A percentile compares a stretch with the other conserved stretches of the same genome.
phyloP scores from a whole-genome alignment of 2,797 vertebrate genomes.

The Neosilurus mollespiculum region DNA sequence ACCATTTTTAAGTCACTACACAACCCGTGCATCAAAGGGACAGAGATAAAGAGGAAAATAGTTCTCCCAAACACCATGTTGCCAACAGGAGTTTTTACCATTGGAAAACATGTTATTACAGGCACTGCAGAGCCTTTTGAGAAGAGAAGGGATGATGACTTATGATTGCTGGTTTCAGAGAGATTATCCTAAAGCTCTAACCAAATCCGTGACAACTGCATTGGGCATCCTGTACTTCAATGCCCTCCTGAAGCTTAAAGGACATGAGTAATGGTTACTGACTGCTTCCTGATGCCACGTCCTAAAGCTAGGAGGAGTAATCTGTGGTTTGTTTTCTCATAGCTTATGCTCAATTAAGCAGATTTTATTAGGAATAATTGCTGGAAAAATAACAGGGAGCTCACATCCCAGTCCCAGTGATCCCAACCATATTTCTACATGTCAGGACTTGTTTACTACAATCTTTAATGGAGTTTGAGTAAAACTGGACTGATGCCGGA shows the following conservation, averaged over 20 bases:
- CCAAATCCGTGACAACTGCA: slow-evolving; percentile 35
- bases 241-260: slow-evolving; percentile 21
- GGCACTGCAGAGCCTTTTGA: not conserved
- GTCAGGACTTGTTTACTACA: slow-evolving; percentile 51
- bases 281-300: slow-evolving; percentile 35
- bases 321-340: slow-evolving; percentile 50
- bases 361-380: slow-evolving; percentile 56
- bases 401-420: slow-evolving; percentile 37
- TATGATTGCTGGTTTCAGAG: slow-evolving; percentile 32
- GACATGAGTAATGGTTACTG: slow-evolving; percentile 22
- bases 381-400: slow-evolving; percentile 52
- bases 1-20: not conserved
- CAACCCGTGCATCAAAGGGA: not conserved
- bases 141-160: slow-evolving; percentile 17
- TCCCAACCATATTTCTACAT: slow-evolving; percentile 46
- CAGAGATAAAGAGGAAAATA: not conserved
- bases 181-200: slow-evolving; percentile 35
- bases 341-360: slow-evolving; percentile 49
- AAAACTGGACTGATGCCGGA: slow-evolving; percentile 6
- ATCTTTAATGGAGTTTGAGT: slow-evolving; percentile 32
- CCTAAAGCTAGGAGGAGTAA: slow-evolving; percentile 42
- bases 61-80: not conserved
- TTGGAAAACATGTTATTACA: slow-evolving; percentile 25
- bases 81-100: slow-evolving; percentile 5
- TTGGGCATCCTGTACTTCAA: slow-evolving; percentile 9